phyloP scores from a whole-genome alignment of 2,888 invertebrate species.

The Andricus curvator region DNA sequence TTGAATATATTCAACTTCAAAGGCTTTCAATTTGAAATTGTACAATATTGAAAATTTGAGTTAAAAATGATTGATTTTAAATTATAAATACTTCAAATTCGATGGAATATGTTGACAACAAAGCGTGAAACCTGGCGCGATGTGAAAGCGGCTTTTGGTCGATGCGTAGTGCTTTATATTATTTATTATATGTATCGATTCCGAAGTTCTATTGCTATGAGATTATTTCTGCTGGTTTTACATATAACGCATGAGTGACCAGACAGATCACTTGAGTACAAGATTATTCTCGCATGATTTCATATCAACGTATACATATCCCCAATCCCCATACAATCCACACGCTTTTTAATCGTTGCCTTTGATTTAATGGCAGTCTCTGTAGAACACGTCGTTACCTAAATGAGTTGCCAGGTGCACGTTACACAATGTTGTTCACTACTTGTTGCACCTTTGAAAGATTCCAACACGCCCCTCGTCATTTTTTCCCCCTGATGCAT shows the following conservation, averaged over 20 bases:
- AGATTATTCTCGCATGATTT: slow-evolving; percentile 13
- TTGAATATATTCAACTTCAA: no score
- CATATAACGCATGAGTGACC: slow-evolving; percentile 39
- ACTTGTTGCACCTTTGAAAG: slow-evolving; percentile 41
- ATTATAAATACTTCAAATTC: not conserved
- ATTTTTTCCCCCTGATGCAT: not conserved
- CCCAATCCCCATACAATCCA: slow-evolving; percentile 1
- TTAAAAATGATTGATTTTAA: no score
- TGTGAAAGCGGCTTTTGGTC: slow-evolving; percentile 29
- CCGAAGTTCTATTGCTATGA: slow-evolving; percentile 31
- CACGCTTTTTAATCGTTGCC: slow-evolving; percentile 22
- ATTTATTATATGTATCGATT: slow-evolving; percentile 13
- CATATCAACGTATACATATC: not conserved
- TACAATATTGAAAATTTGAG: no score
- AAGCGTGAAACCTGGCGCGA: slow-evolving; percentile 23
- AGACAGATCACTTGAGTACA: slow-evolving; percentile 26
- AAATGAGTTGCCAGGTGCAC: slow-evolving; percentile 39
- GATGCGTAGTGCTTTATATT: not conserved
- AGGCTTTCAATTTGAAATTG: no score
- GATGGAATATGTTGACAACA: not conserved
- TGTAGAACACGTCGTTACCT: slow-evolving; percentile 35
- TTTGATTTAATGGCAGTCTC: slow-evolving; percentile 28
- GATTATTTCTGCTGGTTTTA: slow-evolving; percentile 34
- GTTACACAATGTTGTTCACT: slow-evolving; percentile 33
- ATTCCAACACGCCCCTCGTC: slow-evolving; percentile 30